Conservation (phyloP, 2,888 invertebrate species). For the Ariolimax columbianus region DNA sequence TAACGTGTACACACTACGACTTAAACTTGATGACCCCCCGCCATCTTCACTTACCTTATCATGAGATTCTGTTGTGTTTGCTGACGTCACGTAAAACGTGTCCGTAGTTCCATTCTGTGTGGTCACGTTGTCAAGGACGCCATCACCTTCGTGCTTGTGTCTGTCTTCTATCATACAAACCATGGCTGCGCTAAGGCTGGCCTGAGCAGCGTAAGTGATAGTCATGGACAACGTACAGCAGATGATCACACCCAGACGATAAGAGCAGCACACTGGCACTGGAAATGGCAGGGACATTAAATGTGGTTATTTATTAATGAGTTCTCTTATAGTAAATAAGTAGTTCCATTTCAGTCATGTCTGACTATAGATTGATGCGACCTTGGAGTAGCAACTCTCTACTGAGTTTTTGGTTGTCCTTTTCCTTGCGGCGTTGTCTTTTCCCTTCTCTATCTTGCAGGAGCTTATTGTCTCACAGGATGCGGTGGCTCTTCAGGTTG, state of each 20-base stretch:
- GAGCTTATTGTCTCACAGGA: neutral
- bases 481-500: too few relatives aligned
- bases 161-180: conserved; percentile 48
- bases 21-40: too few relatives aligned
- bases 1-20: too few relatives aligned
- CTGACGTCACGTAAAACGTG: neutral
- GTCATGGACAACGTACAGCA: conserved; percentile 42
- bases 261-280: conserved; percentile 42
- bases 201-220: conserved; percentile 50
- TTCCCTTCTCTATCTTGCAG: neutral
- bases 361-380: neutral
- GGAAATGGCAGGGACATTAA: neutral
- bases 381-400: neutral
- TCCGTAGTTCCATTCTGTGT: neutral
- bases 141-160: too few relatives aligned
- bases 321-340: neutral
- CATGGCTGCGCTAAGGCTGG: conserved; percentile 52
- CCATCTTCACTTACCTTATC: neutral
- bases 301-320: neutral
- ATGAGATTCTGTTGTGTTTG: neutral
- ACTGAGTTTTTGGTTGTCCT: neutral
- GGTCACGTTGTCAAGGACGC: neutral
- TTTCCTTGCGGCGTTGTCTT: too few relatives aligned
- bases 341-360: too few relatives aligned
- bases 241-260: conserved; percentile 41